These are phyloP conservation scores for Malurus melanocephalus DNA, from an alignment of 2,113 vertebrate species.

Conservation along the genomic window DNA sequence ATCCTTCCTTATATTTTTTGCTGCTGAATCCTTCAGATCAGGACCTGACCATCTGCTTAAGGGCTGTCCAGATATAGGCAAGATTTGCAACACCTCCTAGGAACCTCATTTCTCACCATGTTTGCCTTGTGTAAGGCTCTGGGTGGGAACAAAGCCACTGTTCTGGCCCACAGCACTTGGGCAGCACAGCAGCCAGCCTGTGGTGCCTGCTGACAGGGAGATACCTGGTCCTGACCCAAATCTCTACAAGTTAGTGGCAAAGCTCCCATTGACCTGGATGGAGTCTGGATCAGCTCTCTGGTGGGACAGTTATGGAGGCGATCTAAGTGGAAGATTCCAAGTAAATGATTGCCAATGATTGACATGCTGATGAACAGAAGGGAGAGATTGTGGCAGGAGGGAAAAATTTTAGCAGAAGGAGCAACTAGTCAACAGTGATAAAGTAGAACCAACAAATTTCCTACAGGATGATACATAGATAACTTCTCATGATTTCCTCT, in stretches of 20 bases:
- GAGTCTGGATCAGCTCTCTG: not conserved
- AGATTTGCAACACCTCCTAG: not conserved
- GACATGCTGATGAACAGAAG: not conserved
- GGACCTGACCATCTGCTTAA: not conserved
- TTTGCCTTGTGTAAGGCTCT: not conserved
- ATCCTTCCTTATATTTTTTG: not conserved
- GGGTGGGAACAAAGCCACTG: accelerated
- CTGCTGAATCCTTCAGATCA: not conserved
- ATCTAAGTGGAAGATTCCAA: not conserved
- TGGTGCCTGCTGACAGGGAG: not conserved
- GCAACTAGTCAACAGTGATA: not conserved
- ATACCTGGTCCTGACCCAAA: not conserved
- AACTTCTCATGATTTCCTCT: not conserved
- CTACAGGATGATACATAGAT: not conserved
- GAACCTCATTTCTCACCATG: not conserved
- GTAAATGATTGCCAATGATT: not conserved
- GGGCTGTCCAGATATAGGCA: not conserved
- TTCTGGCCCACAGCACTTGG: not conserved
- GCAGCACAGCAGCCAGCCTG: not conserved
- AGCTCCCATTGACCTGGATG: not conserved
- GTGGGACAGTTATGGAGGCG: not conserved
- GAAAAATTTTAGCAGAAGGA: not conserved
- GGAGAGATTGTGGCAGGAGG: not conserved
- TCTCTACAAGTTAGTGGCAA: not conserved
- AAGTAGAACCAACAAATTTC: not conserved